Evolutionary conservation across 2,113 vertebrate species (phyloP).

Genomic region (Gavia stellata): DNA sequence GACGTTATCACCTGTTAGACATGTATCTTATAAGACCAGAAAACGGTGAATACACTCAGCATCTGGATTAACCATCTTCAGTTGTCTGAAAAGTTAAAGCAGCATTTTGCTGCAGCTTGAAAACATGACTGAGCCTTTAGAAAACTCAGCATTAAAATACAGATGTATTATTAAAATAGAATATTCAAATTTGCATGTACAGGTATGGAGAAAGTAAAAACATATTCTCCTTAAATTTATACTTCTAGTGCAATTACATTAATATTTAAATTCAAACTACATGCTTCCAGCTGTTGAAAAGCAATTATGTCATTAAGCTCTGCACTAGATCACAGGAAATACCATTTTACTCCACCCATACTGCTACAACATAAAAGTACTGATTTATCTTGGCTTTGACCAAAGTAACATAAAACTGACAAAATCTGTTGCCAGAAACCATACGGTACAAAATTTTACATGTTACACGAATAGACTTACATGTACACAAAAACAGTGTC

Average conservation of each 20-base stretch:
- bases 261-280: slow-evolving; percentile 22
- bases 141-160: not conserved
- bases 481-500: not conserved
- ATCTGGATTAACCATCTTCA: not conserved
- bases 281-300: slow-evolving; percentile 54
- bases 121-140: not conserved
- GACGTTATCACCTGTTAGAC: not conserved
- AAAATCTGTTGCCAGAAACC: not conserved
- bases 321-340: slow-evolving; percentile 56
- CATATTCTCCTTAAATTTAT: not conserved
- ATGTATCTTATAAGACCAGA: not conserved
- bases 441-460: not conserved
- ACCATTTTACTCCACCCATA: slow-evolving; percentile 59
- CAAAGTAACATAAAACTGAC: slow-evolving; percentile 1
- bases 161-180: not conserved
- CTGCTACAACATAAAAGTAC: slow-evolving; percentile 8
- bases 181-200: not conserved
- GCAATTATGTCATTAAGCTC: slow-evolving; percentile 66
- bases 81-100: not conserved
- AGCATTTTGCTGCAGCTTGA: not conserved
- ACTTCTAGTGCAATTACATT: not conserved
- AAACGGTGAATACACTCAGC: not conserved
- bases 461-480: not conserved
- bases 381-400: slow-evolving; percentile 39
- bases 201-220: not conserved